Percentiles rank a stretch among this genome's conserved stretches.
These are phyloP conservation scores for Lasioglossum leucozonium DNA, from an alignment of 2,888 invertebrate species.

Conservation along the genomic window DNA sequence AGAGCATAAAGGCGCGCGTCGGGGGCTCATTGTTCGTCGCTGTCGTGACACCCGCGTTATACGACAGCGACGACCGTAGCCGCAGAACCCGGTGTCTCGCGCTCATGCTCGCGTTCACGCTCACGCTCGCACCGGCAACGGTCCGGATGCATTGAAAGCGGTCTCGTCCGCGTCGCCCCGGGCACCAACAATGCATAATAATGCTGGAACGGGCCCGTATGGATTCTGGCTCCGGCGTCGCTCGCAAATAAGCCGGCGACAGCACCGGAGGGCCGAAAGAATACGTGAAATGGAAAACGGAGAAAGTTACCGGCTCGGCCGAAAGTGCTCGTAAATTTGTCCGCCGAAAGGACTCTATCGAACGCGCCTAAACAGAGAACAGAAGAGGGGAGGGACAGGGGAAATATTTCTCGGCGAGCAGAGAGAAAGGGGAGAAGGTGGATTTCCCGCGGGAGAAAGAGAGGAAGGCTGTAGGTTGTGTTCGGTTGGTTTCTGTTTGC, in stretches of 20 bases:
- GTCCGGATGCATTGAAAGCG: constrained; percentile 5
- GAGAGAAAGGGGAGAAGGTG: constrained; percentile 24
- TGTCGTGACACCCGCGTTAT: constrained; percentile 1
- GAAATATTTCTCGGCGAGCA: too few relatives aligned
- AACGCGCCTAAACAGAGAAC: background rate
- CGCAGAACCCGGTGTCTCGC: background rate
- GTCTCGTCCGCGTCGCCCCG: constrained; percentile 36
- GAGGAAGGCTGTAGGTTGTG: background rate
- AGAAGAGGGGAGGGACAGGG: background rate
- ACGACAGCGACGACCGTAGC: background rate
- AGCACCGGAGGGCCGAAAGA: background rate
- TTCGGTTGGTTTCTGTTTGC: background rate
- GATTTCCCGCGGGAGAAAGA: constrained; percentile 10
- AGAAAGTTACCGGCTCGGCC: background rate
- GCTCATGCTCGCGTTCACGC: background rate
- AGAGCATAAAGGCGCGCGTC: background rate
- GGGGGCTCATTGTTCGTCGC: background rate
- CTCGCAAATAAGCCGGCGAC: constrained; percentile 52
- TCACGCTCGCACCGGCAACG: background rate
- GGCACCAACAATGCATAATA: constrained; percentile 65
- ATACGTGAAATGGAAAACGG: constrained; percentile 20
- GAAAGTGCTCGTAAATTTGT: constrained; percentile 6
- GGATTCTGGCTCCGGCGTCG: constrained; percentile 61
- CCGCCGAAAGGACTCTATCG: background rate
- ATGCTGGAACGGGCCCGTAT: constrained; percentile 52